Conservation (phyloP, 2,888 invertebrate genomes). For the Coenonympha arcania region DNA sequence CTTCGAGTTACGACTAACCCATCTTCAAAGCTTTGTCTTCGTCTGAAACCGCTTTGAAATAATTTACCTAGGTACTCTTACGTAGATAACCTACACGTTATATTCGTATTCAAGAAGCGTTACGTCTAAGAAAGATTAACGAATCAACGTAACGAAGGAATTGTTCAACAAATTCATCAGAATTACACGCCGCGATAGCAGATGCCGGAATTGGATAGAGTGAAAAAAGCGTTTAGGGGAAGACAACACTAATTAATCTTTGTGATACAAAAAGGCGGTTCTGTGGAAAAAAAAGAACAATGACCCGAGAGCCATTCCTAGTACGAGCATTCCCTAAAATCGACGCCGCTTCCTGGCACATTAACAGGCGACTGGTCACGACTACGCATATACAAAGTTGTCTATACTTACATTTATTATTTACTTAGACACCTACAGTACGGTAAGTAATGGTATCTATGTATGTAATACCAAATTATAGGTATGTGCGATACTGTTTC, state of each 20-base stretch:
- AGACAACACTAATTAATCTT: conserved; percentile 60
- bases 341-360: conserved; percentile 66
- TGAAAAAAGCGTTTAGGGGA: conserved; percentile 43
- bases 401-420: too few relatives aligned
- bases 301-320: conserved; percentile 65
- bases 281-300: conserved; percentile 59
- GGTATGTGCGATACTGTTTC: too few relatives aligned
- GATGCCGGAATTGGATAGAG: conserved; percentile 28
- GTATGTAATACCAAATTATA: too few relatives aligned
- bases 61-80: background rate
- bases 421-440: too few relatives aligned
- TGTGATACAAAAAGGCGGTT: conserved; percentile 49
- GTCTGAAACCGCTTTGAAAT: conserved; percentile 17
- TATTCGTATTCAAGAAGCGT: conserved; percentile 3
- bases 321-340: conserved; percentile 67
- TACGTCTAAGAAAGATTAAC: background rate
- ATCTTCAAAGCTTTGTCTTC: conserved; percentile 26
- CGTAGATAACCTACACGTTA: background rate
- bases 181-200: conserved; percentile 30
- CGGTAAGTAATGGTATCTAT: too few relatives aligned
- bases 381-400: conserved; percentile 49
- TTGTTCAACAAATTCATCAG: background rate
- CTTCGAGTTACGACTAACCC: conserved; percentile 31
- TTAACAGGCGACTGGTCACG: conserved; percentile 46
- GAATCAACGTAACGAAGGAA: background rate